Conservation (phyloP, 2,888 invertebrate species). For the Cybosia mesomella region DNA sequence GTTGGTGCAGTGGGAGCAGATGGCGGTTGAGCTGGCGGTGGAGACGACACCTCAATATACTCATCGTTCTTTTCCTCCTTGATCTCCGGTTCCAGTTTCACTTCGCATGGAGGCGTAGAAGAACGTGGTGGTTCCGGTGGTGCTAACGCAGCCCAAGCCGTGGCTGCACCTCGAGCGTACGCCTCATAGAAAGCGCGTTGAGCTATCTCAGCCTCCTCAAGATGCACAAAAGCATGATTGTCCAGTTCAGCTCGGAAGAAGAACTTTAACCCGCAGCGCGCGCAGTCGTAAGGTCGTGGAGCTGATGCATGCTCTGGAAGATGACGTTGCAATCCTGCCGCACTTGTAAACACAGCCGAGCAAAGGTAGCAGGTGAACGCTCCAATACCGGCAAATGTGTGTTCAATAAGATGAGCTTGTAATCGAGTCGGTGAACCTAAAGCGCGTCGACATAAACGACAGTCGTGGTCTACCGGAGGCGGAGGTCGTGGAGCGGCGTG, state of each 20-base stretch:
- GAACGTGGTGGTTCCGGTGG: slow-evolving; percentile 65
- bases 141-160: slow-evolving; percentile 79
- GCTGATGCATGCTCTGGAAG: slow-evolving; percentile 93
- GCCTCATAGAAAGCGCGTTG: slow-evolving; percentile 83
- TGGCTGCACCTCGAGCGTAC: slow-evolving; percentile 79
- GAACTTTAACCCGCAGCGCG: slow-evolving; percentile 93
- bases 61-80: slow-evolving; percentile 82
- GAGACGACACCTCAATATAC: slow-evolving; percentile 83
- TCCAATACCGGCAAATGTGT: slow-evolving; percentile 95
- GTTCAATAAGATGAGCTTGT: slow-evolving; percentile 94
- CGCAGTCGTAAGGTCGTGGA: slow-evolving; percentile 94
- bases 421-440: slow-evolving; percentile 93
- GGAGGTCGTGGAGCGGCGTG: slow-evolving; percentile 75
- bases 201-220: slow-evolving; percentile 84
- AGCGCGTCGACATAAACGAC: slow-evolving; percentile 93
- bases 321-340: slow-evolving; percentile 93
- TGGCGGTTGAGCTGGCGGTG: slow-evolving; percentile 66
- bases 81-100: slow-evolving; percentile 78
- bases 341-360: slow-evolving; percentile 94
- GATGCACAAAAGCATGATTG: slow-evolving; percentile 91
- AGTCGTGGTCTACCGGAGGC: slow-evolving; percentile 87
- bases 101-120: slow-evolving; percentile 56
- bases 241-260: slow-evolving; percentile 97
- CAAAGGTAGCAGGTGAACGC: slow-evolving; percentile 96
- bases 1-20: slow-evolving; percentile 54